Percentiles rank a stretch among this genome's conserved stretches.
Conservation (phyloP, 2,888 invertebrate species). For the Apotomis capreana region DNA sequence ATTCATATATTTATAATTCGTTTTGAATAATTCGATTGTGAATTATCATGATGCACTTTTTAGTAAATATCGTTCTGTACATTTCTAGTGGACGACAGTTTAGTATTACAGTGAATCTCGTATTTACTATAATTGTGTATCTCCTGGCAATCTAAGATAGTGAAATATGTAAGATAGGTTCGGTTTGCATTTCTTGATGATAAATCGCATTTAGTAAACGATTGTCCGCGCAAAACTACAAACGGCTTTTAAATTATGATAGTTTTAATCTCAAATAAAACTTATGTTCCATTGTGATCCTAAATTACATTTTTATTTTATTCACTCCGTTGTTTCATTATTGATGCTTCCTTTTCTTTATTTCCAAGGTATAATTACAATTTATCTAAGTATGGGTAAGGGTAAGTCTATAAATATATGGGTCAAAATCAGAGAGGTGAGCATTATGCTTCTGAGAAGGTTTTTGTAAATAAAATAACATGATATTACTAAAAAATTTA, state of each 20-base stretch:
- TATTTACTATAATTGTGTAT: slow-evolving; percentile 10
- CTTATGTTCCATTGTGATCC: slow-evolving; percentile 71
- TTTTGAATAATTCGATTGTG: slow-evolving; percentile 45
- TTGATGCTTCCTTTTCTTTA: neutral
- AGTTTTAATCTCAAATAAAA: slow-evolving; percentile 59
- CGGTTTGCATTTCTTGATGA: slow-evolving; percentile 43
- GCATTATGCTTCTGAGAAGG: too few relatives aligned
- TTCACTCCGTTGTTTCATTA: slow-evolving; percentile 60
- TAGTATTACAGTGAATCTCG: neutral
- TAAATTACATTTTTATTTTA: slow-evolving; percentile 78
- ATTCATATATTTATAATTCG: slow-evolving; percentile 59
- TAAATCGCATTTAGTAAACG: slow-evolving; percentile 45
- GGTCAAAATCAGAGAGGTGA: too few relatives aligned
- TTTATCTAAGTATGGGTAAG: too few relatives aligned
- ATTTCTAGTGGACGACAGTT: slow-evolving; percentile 14
- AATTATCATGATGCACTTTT: slow-evolving; percentile 25
- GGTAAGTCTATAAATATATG: too few relatives aligned
- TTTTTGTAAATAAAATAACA: too few relatives aligned
- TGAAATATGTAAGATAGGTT: slow-evolving; percentile 36
- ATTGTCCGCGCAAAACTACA: slow-evolving; percentile 24
- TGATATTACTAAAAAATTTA: too few relatives aligned
- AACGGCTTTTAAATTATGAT: slow-evolving; percentile 50
- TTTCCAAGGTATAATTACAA: neutral
- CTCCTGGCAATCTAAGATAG: slow-evolving; percentile 21
- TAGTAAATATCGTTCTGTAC: slow-evolving; percentile 30